phyloP scores from a whole-genome alignment of 2,888 invertebrate species.

The Drosophila crucigera region DNA sequence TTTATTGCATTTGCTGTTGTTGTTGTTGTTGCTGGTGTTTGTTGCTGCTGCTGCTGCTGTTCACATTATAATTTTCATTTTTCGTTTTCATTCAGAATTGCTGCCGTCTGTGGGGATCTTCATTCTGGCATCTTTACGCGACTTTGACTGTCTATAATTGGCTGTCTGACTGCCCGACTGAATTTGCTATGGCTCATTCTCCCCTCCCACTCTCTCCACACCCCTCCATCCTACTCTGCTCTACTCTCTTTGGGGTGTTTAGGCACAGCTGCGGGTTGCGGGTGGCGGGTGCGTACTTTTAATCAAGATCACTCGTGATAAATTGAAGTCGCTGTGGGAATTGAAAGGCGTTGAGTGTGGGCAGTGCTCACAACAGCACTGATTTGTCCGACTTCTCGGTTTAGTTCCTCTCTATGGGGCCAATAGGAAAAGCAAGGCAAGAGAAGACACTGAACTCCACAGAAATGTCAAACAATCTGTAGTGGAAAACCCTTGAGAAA shows the following conservation, averaged over 20 bases:
- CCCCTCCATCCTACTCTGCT: neutral
- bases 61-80: conserved; percentile 74
- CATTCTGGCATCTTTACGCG: conserved; percentile 72
- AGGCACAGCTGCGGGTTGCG: conserved; percentile 1
- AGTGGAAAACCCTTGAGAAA: conserved; percentile 21
- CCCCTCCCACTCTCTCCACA: neutral
- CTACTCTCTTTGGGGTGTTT: conserved; percentile 11
- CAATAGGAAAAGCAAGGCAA: neutral
- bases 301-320: conserved; percentile 76
- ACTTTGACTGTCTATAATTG: conserved; percentile 77
- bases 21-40: conserved; percentile 39
- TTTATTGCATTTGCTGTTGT: conserved; percentile 70
- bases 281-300: conserved; percentile 48
- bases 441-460: neutral
- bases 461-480: neutral
- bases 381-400: conserved; percentile 1
- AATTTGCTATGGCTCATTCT: conserved; percentile 42
- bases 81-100: conserved; percentile 64
- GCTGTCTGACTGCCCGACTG: conserved; percentile 63
- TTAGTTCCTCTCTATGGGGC: neutral
- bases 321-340: conserved; percentile 59
- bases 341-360: conserved; percentile 49
- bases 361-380: conserved; percentile 15
- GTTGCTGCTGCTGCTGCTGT: conserved; percentile 25
- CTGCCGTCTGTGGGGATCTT: conserved; percentile 57